A percentile compares a stretch with the other conserved stretches of the same genome.
Conservation (phyloP, 2,113 vertebrate genomes). For the Rynchops niger region DNA sequence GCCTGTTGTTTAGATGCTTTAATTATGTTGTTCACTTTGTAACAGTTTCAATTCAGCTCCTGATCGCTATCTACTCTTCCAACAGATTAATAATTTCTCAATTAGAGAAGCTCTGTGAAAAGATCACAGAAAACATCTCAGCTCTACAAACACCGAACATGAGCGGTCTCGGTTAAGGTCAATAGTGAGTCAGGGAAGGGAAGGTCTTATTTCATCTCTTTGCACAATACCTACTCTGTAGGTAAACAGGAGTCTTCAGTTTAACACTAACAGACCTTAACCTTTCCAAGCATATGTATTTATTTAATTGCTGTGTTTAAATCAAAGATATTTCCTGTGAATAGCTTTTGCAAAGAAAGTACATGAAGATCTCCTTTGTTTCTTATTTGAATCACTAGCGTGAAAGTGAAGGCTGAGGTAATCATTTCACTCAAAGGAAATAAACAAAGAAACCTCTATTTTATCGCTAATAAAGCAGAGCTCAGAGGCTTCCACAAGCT, state of each 20-base stretch:
- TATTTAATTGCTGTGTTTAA: slow-evolving; percentile 29
- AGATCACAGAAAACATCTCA: slow-evolving; percentile 24
- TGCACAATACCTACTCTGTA: slow-evolving; percentile 63
- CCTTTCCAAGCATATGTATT: slow-evolving; percentile 40
- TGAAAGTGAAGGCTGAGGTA: neutral
- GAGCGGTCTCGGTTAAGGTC: slow-evolving; percentile 1
- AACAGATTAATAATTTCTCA: slow-evolving; percentile 52
- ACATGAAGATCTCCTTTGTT: slow-evolving; percentile 23
- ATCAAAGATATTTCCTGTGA: slow-evolving; percentile 8
- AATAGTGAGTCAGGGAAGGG: neutral
- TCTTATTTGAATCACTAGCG: neutral
- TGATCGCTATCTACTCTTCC: neutral
- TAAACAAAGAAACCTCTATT: slow-evolving; percentile 57
- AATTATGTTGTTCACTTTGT: neutral
- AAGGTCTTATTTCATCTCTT: slow-evolving; percentile 31
- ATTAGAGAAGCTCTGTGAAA: slow-evolving; percentile 26
- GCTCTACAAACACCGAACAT: slow-evolving; percentile 36
- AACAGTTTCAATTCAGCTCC: neutral
- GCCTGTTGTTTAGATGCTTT: neutral
- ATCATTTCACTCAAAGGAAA: slow-evolving; percentile 23
- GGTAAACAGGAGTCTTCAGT: slow-evolving; percentile 45
- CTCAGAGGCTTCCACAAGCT: neutral
- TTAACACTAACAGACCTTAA: slow-evolving; percentile 21
- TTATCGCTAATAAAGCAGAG: slow-evolving; percentile 13
- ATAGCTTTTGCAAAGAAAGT: slow-evolving; percentile 27